phyloP scores from a whole-genome alignment of 2,797 vertebrate genomes.

The Alca torda region DNA sequence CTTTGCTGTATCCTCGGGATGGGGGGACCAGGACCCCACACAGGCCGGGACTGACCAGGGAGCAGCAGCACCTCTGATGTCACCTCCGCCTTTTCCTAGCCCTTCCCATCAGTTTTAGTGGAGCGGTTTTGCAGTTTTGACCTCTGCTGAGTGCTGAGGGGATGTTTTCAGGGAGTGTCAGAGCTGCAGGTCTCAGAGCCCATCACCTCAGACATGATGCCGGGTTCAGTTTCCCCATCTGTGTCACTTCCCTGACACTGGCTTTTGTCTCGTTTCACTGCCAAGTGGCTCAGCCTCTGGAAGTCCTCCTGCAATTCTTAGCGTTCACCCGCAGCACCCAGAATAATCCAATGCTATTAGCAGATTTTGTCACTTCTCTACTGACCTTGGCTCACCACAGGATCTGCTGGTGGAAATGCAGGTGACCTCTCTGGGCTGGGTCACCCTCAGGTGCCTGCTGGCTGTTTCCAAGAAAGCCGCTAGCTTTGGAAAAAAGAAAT shows the following conservation, averaged over 20 bases:
- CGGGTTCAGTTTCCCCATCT: background rate
- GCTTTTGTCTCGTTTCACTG: background rate
- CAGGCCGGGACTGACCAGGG: background rate
- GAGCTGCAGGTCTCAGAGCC: background rate
- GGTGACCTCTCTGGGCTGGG: background rate
- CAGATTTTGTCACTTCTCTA: background rate
- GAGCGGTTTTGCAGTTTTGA: background rate
- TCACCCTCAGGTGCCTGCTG: background rate
- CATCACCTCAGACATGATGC: background rate
- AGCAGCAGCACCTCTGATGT: background rate
- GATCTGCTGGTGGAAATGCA: background rate
- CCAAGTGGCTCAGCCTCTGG: background rate
- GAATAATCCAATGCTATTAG: background rate
- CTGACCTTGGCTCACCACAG: background rate
- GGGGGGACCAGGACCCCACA: background rate
- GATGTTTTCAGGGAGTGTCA: background rate
- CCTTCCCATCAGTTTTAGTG: background rate
- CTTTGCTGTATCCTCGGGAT: background rate
- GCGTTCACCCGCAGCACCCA: background rate
- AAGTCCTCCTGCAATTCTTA: background rate
- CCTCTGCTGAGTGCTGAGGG: background rate
- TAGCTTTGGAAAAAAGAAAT: background rate
- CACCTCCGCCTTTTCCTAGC: background rate
- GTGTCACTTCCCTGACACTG: background rate
- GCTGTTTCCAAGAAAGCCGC: background rate